A percentile compares a stretch with the other conserved stretches of the same genome.
Evolutionary conservation across 1,140 invertebrate species (phyloP).

Genomic region (Sweltsa coloradensis): DNA sequence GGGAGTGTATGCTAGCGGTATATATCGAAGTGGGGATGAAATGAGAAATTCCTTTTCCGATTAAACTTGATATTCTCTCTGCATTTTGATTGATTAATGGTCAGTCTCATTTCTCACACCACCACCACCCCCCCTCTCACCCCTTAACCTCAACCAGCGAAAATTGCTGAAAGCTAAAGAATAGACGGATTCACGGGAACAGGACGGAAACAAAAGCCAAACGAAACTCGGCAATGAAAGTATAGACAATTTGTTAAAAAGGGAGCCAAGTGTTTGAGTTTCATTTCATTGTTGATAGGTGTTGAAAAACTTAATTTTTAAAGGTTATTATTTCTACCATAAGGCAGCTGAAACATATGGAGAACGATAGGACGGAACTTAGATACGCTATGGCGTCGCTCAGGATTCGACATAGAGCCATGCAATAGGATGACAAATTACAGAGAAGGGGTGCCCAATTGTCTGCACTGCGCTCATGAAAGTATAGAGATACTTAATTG

Average conservation of each 20-base stretch:
- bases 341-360: background rate
- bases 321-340: background rate
- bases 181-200: background rate
- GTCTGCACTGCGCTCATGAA: background rate
- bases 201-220: constrained; percentile 3
- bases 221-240: background rate
- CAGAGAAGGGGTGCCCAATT: background rate
- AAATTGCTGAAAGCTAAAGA: constrained; percentile 4
- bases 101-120: background rate
- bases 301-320: constrained; percentile 1
- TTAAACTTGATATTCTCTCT: constrained; percentile 2
- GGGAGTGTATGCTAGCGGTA: background rate
- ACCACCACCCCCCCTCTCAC: background rate
- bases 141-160: background rate
- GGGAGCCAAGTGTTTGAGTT: background rate
- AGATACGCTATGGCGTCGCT: background rate
- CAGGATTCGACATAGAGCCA: background rate
- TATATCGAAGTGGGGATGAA: background rate
- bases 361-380: background rate
- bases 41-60: constrained; percentile 7
- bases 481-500: no score
- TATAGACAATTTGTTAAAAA: background rate
- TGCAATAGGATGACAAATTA: background rate
- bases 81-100: constrained; percentile 7
- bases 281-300: background rate